These are phyloP conservation scores for Tanytarsus gracilentus DNA, from an alignment of 2,888 invertebrate species.

Conservation along the genomic window DNA sequence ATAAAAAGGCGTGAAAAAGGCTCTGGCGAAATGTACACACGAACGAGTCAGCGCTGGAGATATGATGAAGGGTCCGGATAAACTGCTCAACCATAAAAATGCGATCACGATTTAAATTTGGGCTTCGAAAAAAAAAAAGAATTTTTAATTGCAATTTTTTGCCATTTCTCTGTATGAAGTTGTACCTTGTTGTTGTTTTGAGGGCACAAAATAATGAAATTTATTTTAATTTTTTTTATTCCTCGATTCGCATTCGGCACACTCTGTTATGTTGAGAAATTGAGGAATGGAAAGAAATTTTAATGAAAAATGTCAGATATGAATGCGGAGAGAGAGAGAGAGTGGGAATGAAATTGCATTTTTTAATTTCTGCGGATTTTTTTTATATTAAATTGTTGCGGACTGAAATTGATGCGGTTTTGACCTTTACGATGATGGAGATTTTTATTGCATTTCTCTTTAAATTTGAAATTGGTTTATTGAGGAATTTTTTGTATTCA, in stretches of 20 bases:
- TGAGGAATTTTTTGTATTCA: too few species aligned
- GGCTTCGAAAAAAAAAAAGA: neutral
- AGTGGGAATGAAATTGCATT: neutral
- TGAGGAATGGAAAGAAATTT: too few species aligned
- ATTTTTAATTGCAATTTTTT: neutral
- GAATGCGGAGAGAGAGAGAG: too few species aligned
- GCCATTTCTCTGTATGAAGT: neutral
- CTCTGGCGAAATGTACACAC: too few species aligned
- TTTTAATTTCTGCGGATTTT: neutral
- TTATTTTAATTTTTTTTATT: neutral
- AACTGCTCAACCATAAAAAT: neutral
- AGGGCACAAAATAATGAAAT: neutral
- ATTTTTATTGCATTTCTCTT: too few species aligned
- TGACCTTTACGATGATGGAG: too few species aligned
- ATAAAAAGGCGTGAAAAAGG: neutral
- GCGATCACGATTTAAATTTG: slow-evolving; percentile 5
- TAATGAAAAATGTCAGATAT: too few species aligned
- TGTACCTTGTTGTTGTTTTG: neutral
- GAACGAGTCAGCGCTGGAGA: too few species aligned
- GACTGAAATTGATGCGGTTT: too few species aligned
- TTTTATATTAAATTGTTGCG: neutral
- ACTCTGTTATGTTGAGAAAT: too few species aligned
- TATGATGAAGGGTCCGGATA: slow-evolving; percentile 15
- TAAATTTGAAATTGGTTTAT: too few species aligned
- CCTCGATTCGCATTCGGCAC: too few species aligned